Evolutionary conservation across 2,113 vertebrate genomes (phyloP), one percentile per base, ranked within the genome.

Genomic region (Oplegnathus fasciatus): DNA sequence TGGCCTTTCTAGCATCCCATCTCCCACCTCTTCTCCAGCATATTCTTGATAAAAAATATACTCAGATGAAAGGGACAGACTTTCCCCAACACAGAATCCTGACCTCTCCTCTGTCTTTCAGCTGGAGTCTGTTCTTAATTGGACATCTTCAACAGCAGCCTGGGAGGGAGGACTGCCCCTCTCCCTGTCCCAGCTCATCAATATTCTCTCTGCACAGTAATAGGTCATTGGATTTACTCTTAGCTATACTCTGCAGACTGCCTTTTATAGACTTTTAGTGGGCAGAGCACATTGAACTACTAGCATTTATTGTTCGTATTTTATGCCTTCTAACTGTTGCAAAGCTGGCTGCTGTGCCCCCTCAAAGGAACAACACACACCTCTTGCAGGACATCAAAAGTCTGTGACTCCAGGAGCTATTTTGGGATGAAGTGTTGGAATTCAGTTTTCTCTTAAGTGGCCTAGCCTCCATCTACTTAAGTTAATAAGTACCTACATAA

Each of bases 141-240:
- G 68, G 80, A 54, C 58, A 17, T 54, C 26, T 65, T 79, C 26
- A 68, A 2, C 8, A 15, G 44, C 24, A 66, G 70, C 58, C 11
- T 42, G 54, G 28, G 0, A 61, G 55, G 42, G 64, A 81, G 55
- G 34, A 42, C 48, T n/a, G 34, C 34, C 54, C 32, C 70, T 17
- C 58, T 55, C 58, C 46, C 46, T 55, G 32, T 52, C 78, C 61
- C 26, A 60, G 68, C 77, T 84, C 80, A 75, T 90, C 18, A 61
- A 72, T 82, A 86, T 79, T 75, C 58, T 58, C 52, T 0, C 26
- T 65, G 78, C 71, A 57, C 48, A 28, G 26, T 62, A 26, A 65
- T 52, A 54, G 73, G 81, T 30, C 60, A 76, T 32, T 32, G 67
- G 32, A 60, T 61, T 80, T 68, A 46, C 60, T 73, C 22, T 61